Percentiles rank a stretch among this genome's conserved stretches.
phyloP scores from a whole-genome alignment of 2,797 vertebrate genomes.

The Erpetoichthys calabaricus region DNA sequence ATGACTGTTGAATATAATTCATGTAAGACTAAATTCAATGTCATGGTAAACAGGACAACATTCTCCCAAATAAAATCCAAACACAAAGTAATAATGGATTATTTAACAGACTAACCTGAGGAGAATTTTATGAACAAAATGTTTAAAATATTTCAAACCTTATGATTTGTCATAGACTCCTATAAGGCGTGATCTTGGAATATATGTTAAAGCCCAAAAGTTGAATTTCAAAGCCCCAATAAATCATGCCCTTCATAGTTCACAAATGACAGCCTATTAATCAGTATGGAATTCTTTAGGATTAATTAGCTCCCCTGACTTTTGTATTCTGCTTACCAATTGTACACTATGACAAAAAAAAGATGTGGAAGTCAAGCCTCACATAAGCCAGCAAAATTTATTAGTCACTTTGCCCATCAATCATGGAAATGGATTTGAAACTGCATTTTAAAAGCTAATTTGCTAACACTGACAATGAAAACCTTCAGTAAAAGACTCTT shows the following conservation, averaged over 20 bases:
- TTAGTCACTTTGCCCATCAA: conserved; percentile 59
- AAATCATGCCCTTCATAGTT: conserved; percentile 18
- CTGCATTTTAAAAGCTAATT: conserved; percentile 75
- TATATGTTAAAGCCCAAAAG: conserved; percentile 16
- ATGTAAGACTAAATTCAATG: no score
- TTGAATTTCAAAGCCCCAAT: conserved; percentile 16
- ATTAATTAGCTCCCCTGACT: conserved; percentile 37
- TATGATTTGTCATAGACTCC: conserved; percentile 8
- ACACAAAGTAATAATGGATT: no score
- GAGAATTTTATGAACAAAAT: conserved; percentile 6
- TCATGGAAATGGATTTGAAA: conserved; percentile 68
- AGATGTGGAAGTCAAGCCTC: conserved; percentile 37
- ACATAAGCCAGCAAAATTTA: conserved; percentile 53
- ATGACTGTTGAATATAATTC: no score
- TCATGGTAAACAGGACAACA: no score
- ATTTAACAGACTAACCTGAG: no score
- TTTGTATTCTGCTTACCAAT: conserved; percentile 42
- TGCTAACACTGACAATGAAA: conserved; percentile 59
- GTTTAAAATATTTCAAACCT: conserved; percentile 13
- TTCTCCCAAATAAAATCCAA: no score
- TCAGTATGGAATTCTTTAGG: conserved; percentile 34
- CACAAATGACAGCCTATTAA: conserved; percentile 37
- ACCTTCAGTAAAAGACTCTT: conserved; percentile 35
- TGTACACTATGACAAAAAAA: conserved; percentile 50
- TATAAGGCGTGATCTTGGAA: conserved; percentile 13